Evolutionary conservation across 2,888 invertebrate species (phyloP).

Genomic region (Muscina levida): DNA sequence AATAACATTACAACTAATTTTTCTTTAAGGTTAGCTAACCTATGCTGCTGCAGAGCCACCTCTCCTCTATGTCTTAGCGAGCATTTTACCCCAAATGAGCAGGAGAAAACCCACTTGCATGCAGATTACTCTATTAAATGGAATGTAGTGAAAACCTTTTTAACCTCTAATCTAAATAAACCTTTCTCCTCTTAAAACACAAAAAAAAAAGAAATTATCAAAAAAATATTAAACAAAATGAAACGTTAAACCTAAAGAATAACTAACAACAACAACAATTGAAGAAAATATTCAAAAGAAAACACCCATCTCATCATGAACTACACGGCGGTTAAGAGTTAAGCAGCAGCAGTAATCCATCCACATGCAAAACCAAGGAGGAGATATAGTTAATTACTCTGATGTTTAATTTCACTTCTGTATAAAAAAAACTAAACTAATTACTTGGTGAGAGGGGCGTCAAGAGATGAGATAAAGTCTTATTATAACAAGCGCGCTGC

Average conservation of each 20-base stretch:
- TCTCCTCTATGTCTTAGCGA: background rate
- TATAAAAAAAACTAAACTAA: constrained; percentile 50
- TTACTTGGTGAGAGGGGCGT: constrained; percentile 53
- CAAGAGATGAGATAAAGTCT: no score
- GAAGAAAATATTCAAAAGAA: background rate
- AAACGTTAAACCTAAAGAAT: background rate
- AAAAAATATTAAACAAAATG: background rate
- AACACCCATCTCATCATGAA: background rate
- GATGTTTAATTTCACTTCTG: constrained; percentile 55
- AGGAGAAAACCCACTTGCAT: background rate
- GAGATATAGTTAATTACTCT: constrained; percentile 23
- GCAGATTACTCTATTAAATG: constrained; percentile 9
- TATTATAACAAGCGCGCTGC: no score
- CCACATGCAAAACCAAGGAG: no score
- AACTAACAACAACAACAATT: background rate
- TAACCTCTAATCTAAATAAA: constrained; percentile 50
- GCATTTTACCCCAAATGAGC: constrained; percentile 39
- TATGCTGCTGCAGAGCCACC: background rate
- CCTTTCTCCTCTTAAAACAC: constrained; percentile 40
- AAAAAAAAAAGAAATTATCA: constrained; percentile 17
- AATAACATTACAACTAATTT: no score
- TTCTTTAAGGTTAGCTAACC: background rate
- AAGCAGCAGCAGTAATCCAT: no score
- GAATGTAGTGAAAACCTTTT: constrained; percentile 55
- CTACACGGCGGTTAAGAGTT: no score